Evolutionary conservation across 2,113 vertebrate species (phyloP).

Genomic region (Anhinga rufa): DNA sequence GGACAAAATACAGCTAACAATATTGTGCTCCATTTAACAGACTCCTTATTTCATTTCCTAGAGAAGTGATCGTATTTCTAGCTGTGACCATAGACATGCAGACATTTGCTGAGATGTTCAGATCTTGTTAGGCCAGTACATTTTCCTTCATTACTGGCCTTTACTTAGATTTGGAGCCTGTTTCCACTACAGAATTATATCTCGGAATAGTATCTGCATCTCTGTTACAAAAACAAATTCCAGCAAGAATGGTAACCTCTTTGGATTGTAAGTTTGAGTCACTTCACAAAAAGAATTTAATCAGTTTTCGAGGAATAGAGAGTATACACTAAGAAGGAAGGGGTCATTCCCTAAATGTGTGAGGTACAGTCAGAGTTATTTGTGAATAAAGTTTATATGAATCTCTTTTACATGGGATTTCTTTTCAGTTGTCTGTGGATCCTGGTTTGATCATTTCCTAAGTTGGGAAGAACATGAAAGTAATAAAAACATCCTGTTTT

Average conservation of each 20-base stretch:
- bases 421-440: conserved; percentile 72
- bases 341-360: neutral
- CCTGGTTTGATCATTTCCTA: conserved; percentile 76
- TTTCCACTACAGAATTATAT: neutral
- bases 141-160: neutral
- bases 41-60: neutral
- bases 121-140: neutral
- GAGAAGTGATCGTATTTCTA: neutral
- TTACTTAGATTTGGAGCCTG: neutral
- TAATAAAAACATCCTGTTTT: conserved; percentile 64
- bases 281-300: neutral
- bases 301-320: neutral
- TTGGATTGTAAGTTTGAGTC: neutral
- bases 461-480: conserved; percentile 68
- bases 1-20: neutral
- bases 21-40: neutral
- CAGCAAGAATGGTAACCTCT: neutral
- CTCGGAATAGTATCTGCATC: neutral
- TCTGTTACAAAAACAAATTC: neutral
- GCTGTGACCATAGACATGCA: neutral
- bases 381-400: neutral
- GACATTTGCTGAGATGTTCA: neutral
- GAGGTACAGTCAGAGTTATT: neutral
- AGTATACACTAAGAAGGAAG: neutral
- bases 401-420: neutral